phyloP scores from a whole-genome alignment of 2,888 invertebrate genomes.

The Omphaloscelis lunosa region DNA sequence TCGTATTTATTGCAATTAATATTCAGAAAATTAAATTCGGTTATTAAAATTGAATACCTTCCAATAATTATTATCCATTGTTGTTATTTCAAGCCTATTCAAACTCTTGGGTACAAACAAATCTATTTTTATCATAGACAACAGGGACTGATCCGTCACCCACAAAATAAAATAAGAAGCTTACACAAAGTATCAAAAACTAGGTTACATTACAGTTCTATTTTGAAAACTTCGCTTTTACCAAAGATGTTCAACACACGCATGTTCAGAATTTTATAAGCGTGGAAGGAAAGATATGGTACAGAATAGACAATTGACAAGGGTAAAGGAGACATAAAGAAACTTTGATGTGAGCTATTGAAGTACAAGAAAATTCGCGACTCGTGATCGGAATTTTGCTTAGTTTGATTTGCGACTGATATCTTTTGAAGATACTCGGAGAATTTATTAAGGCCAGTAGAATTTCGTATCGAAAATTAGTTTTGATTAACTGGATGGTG shows the following conservation, averaged over 20 bases:
- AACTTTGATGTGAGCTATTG: constrained; percentile 83
- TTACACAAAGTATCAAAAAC: constrained; percentile 59
- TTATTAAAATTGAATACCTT: not conserved
- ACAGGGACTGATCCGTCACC: constrained; percentile 8
- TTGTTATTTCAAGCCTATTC: not conserved
- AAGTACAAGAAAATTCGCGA: constrained; percentile 79
- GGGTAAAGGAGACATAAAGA: constrained; percentile 80
- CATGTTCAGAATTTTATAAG: constrained; percentile 66
- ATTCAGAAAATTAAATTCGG: not conserved
- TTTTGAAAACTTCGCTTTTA: constrained; percentile 61
- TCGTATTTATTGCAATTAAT: no score
- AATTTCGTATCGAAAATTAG: constrained; percentile 66
- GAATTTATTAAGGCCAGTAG: constrained; percentile 63
- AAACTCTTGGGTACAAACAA: not conserved
- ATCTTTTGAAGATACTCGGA: constrained; percentile 68
- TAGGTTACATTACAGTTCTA: constrained; percentile 58
- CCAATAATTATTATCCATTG: not conserved
- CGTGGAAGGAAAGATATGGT: constrained; percentile 72
- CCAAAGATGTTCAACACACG: constrained; percentile 51
- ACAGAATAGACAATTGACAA: constrained; percentile 83
- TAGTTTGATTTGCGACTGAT: constrained; percentile 77
- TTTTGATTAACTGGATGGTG: constrained; percentile 55
- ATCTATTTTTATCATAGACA: not conserved
- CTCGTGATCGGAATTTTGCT: constrained; percentile 81
- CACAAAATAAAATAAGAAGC: constrained; percentile 43